These are phyloP conservation scores for Porites australiensis DNA, from an alignment of 64 coral and sea anemone genomes.

Conservation along the genomic window DNA sequence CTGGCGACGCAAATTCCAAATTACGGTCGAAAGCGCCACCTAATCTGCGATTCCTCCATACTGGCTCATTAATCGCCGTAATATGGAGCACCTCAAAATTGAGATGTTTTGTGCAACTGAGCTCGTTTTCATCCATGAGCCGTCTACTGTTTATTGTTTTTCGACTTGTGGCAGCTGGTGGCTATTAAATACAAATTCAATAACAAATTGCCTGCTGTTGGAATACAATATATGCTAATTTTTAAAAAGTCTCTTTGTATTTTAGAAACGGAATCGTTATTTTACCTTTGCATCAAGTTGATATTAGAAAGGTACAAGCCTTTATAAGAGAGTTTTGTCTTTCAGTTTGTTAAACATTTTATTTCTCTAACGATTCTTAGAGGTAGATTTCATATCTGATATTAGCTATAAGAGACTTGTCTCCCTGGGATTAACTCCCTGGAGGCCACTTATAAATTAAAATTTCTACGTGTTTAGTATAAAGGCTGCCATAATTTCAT, in stretches of 20 bases:
- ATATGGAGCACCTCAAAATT: too few relatives aligned
- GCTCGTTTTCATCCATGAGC: background rate
- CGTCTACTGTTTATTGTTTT: background rate
- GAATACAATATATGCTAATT: constrained; percentile 7
- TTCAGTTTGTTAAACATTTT: too few relatives aligned
- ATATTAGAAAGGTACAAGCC: too few relatives aligned
- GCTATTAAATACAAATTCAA: constrained; percentile 17
- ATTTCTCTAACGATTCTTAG: too few relatives aligned
- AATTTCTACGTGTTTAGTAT: background rate
- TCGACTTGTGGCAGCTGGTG: constrained; percentile 18
- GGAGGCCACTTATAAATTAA: constrained; percentile 11
- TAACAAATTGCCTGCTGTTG: constrained; percentile 6
- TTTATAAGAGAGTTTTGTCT: too few relatives aligned
- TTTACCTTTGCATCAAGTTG: too few relatives aligned
- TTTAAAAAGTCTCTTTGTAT: background rate
- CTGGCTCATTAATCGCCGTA: too few relatives aligned
- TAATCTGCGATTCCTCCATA: too few relatives aligned
- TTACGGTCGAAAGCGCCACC: too few relatives aligned
- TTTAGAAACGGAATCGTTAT: too few relatives aligned
- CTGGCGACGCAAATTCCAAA: too few relatives aligned
- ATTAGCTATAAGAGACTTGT: background rate
- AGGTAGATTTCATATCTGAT: background rate
- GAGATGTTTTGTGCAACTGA: too few relatives aligned
- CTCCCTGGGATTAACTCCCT: background rate
- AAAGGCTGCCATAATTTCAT: background rate